A percentile compares a stretch with the other conserved stretches of the same genome.
These are phyloP conservation scores for Elaphurus davidianus DNA, from an alignment of 2,113 vertebrate genomes.

Conservation along the genomic window DNA sequence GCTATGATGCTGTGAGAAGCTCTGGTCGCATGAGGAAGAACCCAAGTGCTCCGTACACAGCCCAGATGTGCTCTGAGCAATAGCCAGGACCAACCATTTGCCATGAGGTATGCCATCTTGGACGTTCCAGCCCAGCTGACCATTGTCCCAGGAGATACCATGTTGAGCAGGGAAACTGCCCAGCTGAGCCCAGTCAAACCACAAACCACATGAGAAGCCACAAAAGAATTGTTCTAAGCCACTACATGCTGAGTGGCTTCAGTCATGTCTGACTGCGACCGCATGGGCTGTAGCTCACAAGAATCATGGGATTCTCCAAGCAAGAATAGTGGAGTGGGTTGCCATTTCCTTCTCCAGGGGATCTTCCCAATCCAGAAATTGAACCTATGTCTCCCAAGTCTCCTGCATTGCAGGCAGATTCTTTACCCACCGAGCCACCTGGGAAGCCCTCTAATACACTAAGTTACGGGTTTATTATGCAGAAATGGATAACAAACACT, in stretches of 20 bases:
- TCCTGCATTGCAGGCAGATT: neutral
- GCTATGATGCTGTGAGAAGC: neutral
- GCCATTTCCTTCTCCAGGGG: neutral
- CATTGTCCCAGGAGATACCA: neutral
- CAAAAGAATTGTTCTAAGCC: neutral
- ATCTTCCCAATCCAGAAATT: neutral
- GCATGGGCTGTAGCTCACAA: neutral
- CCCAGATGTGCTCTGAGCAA: accelerated
- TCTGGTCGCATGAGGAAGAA: neutral
- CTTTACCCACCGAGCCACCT: neutral
- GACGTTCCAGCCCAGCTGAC: neutral
- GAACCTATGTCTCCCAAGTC: neutral
- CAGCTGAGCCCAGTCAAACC: neutral
- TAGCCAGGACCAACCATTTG: neutral
- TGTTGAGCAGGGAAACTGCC: neutral
- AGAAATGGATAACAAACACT: neutral
- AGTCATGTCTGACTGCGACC: neutral
- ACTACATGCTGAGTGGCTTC: neutral
- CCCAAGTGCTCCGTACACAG: accelerated
- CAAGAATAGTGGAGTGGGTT: neutral
- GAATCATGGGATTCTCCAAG: neutral
- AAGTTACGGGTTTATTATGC: accelerated
- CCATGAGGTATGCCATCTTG: accelerated
- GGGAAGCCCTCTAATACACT: neutral
- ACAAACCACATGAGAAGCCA: neutral